phyloP scores from a whole-genome alignment of 30 jellyfish, hydroid and myxozoan species.

The Nemopilema nomurai region DNA sequence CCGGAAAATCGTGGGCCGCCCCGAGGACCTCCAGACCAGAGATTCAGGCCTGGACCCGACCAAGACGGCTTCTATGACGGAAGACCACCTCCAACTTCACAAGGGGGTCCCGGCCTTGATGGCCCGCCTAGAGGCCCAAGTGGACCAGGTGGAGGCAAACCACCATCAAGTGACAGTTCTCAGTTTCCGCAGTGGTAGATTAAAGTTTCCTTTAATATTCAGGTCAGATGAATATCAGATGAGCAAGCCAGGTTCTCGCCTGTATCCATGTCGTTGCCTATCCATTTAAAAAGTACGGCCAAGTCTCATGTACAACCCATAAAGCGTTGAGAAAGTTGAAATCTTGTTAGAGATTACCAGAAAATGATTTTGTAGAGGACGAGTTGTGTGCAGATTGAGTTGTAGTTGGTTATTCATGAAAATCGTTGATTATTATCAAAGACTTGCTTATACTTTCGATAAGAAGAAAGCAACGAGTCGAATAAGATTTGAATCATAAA shows the following conservation, averaged over 20 bases:
- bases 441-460: no score
- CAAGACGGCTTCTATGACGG: conserved; percentile 59
- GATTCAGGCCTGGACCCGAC: conserved; percentile 80
- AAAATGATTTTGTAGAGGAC: no score
- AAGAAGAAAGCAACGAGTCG: no score
- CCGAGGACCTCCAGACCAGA: conserved; percentile 71
- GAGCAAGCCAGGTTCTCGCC: neutral
- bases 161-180: conserved; percentile 50
- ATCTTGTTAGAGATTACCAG: no score
- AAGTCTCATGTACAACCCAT: no score
- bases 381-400: no score
- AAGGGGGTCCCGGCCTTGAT: conserved; percentile 27
- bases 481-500: no score
- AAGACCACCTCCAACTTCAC: conserved; percentile 53
- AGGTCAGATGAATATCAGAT: neutral
- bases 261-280: no score
- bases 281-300: no score
- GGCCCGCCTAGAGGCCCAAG: conserved; percentile 65
- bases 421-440: no score
- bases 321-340: no score
- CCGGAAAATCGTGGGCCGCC: conserved; percentile 63
- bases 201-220: neutral
- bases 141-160: conserved; percentile 49
- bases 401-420: no score
- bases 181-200: conserved; percentile 63